These are phyloP conservation scores for Xiphias gladius DNA, from an alignment of 2,113 vertebrate species.

Conservation along the genomic window DNA sequence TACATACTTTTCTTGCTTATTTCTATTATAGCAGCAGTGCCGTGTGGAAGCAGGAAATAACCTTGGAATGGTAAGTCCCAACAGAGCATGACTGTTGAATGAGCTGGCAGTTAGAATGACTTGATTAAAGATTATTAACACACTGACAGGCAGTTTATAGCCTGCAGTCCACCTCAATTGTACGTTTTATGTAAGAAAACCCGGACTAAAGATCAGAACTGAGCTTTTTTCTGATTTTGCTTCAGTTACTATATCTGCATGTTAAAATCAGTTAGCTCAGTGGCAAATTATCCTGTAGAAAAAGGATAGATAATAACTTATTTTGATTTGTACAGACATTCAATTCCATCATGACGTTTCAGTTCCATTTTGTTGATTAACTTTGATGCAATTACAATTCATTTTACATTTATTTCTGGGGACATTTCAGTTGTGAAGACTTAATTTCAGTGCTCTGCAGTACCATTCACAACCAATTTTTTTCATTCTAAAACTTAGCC, in stretches of 20 bases:
- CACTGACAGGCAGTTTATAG: neutral
- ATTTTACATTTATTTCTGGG: neutral
- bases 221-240: neutral
- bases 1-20: no score
- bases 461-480: neutral
- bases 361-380: neutral
- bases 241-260: no score
- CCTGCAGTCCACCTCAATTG: neutral
- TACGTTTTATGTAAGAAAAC: neutral
- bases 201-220: neutral
- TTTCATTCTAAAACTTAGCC: neutral
- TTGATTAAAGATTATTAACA: neutral
- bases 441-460: neutral
- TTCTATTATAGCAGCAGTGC: no score
- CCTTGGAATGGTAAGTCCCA: neutral
- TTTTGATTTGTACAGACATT: neutral
- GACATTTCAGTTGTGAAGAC: neutral
- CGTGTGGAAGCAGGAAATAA: neutral
- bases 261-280: neutral
- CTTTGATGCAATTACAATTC: neutral
- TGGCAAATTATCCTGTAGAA: neutral
- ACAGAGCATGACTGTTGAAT: neutral
- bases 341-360: neutral
- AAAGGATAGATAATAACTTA: neutral
- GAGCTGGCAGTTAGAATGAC: neutral